Conservation (phyloP, 2,113 vertebrate species). For the Nerophis lumbriciformis region DNA sequence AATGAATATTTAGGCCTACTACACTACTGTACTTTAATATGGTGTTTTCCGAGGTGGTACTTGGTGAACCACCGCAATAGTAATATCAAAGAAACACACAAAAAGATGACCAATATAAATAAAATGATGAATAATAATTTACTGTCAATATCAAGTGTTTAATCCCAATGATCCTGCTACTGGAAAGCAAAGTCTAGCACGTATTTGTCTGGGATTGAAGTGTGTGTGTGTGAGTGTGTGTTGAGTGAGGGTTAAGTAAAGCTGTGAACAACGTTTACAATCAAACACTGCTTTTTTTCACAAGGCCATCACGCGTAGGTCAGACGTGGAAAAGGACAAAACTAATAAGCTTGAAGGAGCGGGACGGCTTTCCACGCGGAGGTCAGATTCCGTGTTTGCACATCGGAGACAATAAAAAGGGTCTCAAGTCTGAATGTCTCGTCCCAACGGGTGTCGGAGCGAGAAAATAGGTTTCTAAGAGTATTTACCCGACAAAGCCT, state of each 20-base stretch:
- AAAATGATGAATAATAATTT: too few relatives aligned
- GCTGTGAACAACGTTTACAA: neutral
- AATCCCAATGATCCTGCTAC: neutral
- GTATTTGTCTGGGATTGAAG: too few relatives aligned
- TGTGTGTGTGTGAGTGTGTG: too few relatives aligned
- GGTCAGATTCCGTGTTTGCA: neutral
- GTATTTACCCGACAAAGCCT: constrained; percentile 55
- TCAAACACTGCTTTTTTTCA: neutral
- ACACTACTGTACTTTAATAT: too few relatives aligned
- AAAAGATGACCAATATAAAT: neutral
- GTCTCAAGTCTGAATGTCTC: constrained; percentile 1
- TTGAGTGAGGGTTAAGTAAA: neutral
- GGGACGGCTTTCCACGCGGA: constrained; percentile 1
- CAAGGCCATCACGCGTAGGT: neutral
- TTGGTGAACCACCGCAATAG: too few relatives aligned
- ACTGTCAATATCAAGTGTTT: too few relatives aligned
- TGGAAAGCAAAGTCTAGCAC: neutral
- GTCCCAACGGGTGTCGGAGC: neutral
- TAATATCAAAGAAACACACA: neutral
- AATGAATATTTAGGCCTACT: too few relatives aligned
- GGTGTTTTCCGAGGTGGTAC: too few relatives aligned
- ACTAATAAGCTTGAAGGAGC: too few relatives aligned
- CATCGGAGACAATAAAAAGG: neutral
- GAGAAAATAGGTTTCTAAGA: constrained; percentile 15
- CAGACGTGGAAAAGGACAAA: too few relatives aligned